Evolutionary conservation across 2,113 vertebrate genomes (phyloP).

Genomic region (Dolichallabes microphthalmus): DNA sequence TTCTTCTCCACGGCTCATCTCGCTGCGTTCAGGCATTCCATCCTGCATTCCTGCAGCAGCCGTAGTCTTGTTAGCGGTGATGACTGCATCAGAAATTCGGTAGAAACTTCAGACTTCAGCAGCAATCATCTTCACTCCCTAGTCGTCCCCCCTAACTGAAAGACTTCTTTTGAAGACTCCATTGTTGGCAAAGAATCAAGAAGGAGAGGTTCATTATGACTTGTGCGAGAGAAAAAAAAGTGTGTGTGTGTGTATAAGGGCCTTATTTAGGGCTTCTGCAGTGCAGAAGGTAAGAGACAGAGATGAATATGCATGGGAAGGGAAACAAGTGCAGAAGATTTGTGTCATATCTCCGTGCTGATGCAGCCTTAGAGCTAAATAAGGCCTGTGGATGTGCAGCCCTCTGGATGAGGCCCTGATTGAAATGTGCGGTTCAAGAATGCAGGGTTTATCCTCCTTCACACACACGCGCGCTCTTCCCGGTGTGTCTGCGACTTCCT

Average conservation of each 20-base stretch:
- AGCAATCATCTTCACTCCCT: neutral
- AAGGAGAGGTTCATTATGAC: neutral
- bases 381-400: slow-evolving; percentile 12
- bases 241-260: slow-evolving; percentile 9
- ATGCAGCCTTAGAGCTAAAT: slow-evolving; percentile 26
- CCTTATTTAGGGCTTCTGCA: slow-evolving; percentile 5
- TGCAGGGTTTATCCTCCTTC: slow-evolving; percentile 5
- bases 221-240: neutral
- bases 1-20: slow-evolving; percentile 15
- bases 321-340: slow-evolving; percentile 1
- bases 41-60: slow-evolving; percentile 35
- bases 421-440: slow-evolving; percentile 24
- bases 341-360: slow-evolving; percentile 14
- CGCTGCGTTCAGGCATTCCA: slow-evolving; percentile 3
- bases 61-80: slow-evolving; percentile 22
- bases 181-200: neutral
- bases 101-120: neutral
- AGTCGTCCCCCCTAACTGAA: neutral
- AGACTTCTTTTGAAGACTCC: slow-evolving; percentile 7
- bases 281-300: neutral
- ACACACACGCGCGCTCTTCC: neutral
- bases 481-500: slow-evolving; percentile 4
- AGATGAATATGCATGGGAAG: slow-evolving; percentile 26
- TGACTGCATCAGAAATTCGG: slow-evolving; percentile 7
- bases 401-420: slow-evolving; percentile 26